Conservation (phyloP, 2,113 vertebrate genomes). For the Serilophus lunatus region DNA sequence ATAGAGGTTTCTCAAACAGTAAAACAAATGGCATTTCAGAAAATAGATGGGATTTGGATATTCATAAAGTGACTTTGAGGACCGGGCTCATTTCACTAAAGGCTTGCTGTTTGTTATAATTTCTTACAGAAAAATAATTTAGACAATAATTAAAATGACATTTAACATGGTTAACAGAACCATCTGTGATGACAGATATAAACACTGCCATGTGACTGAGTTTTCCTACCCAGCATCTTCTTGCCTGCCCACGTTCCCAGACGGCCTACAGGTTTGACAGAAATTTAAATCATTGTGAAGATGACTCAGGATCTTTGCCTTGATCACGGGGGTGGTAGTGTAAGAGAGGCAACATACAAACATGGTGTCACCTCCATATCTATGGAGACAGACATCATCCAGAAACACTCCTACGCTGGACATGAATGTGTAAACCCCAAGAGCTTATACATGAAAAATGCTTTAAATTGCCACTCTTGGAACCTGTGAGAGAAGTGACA, state of each 20-base stretch:
- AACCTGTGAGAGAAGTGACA: background rate
- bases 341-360: background rate
- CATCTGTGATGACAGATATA: background rate
- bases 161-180: background rate
- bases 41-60: background rate
- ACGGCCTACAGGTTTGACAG: background rate
- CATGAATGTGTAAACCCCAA: background rate
- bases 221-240: background rate
- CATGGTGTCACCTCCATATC: background rate
- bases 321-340: background rate
- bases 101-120: background rate
- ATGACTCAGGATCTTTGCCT: slow-evolving; percentile 7
- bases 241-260: background rate
- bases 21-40: background rate
- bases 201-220: background rate
- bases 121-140: background rate
- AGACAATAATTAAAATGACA: background rate
- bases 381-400: background rate
- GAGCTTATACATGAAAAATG: background rate
- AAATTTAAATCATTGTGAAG: background rate
- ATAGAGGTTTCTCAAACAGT: background rate
- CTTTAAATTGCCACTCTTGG: background rate
- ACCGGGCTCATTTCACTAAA: background rate
- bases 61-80: background rate
- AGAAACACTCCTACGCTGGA: background rate